Conservation (phyloP, 2,113 vertebrate genomes). For the Pterophyllum scalare region DNA sequence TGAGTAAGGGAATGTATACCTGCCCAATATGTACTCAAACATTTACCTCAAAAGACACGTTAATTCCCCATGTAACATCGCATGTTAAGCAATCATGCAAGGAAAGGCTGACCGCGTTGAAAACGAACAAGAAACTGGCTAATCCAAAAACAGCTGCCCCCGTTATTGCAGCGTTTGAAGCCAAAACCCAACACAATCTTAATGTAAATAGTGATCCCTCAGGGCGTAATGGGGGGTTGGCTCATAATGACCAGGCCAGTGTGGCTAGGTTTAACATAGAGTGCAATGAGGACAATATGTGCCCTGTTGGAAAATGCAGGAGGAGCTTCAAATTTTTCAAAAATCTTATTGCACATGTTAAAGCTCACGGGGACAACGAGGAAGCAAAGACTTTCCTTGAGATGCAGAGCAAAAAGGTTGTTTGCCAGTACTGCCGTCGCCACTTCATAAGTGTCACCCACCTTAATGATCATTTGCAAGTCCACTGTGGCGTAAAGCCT, state of each 20-base stretch:
- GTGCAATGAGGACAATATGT: constrained; percentile 86
- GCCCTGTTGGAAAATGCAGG: constrained; percentile 91
- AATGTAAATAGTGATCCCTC: constrained; percentile 83
- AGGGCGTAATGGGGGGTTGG: constrained; percentile 77
- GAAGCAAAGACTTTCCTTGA: constrained; percentile 95
- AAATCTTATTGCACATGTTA: constrained; percentile 93
- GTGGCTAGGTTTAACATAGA: constrained; percentile 72
- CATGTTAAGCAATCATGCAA: constrained; percentile 98
- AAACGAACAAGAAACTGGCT: constrained; percentile 87
- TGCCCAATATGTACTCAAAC: constrained; percentile 96
- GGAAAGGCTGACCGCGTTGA: constrained; percentile 93
- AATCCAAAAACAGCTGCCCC: constrained; percentile 82
- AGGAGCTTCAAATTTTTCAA: constrained; percentile 96
- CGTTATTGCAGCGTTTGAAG: constrained; percentile 79
- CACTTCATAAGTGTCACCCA: constrained; percentile 95
- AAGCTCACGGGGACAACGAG: constrained; percentile 90
- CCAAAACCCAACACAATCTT: constrained; percentile 82
- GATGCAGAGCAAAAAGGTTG: constrained; percentile 95
- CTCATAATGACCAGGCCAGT: constrained; percentile 77
- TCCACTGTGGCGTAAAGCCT: constrained; percentile 94
- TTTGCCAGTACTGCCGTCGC: constrained; percentile 96
- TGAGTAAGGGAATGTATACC: constrained; percentile 89
- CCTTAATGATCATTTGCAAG: constrained; percentile 95
- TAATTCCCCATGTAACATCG: constrained; percentile 93
- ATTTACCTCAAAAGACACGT: constrained; percentile 91